Conservation (phyloP, 2,113 vertebrate species). For the Prunella fulvescens region DNA sequence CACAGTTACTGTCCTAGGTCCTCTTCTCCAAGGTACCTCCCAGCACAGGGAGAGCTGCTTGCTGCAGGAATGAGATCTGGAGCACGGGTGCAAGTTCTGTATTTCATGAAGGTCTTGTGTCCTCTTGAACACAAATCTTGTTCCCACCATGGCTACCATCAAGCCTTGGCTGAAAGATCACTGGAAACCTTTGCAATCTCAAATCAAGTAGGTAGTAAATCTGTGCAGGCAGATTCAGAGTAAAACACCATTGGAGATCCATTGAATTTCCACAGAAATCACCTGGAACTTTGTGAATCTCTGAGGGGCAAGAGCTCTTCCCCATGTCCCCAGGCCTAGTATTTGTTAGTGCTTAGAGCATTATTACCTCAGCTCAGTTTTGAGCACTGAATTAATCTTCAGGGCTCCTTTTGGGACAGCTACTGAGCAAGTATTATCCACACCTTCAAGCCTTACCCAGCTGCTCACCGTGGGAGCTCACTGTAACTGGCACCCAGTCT, state of each 20-base stretch:
- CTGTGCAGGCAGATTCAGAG: background rate
- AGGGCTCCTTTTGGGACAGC: background rate
- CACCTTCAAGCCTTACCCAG: background rate
- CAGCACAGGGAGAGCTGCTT: background rate
- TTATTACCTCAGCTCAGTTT: background rate
- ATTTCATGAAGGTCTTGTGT: background rate
- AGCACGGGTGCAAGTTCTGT: background rate
- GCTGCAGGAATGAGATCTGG: background rate
- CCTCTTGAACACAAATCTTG: background rate
- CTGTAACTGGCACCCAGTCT: fast-evolving
- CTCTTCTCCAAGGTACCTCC: background rate
- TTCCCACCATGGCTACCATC: background rate
- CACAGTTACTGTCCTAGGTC: background rate
- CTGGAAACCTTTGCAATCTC: background rate
- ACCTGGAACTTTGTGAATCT: background rate
- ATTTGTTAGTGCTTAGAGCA: background rate
- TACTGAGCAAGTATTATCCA: background rate
- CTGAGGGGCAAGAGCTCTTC: background rate
- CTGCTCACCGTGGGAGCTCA: background rate
- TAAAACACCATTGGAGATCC: background rate
- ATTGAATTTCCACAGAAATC: background rate
- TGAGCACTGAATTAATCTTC: background rate
- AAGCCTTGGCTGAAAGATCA: background rate
- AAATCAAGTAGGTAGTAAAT: background rate
- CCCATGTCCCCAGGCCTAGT: background rate